Percentiles rank a stretch among this genome's conserved stretches.
These are phyloP conservation scores for Avahi laniger DNA, from an alignment of 2,797 vertebrate genomes.

Conservation along the genomic window DNA sequence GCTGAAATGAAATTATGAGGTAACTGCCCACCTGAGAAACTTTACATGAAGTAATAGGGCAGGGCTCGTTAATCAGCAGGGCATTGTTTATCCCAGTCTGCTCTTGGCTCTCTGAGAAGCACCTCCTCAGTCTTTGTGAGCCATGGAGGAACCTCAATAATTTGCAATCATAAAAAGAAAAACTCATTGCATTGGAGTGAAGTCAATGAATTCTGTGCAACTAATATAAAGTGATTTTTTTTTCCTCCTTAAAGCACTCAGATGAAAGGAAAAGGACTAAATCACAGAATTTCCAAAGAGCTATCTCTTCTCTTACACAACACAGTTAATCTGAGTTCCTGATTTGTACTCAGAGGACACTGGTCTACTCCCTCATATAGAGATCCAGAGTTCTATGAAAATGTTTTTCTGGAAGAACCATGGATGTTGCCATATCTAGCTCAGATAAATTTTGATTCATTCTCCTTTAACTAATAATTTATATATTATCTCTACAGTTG, in stretches of 20 bases:
- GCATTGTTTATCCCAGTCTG: neutral
- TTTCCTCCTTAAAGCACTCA: neutral
- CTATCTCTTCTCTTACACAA: neutral
- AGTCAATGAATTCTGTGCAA: conserved; percentile 18
- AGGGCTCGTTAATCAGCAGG: neutral
- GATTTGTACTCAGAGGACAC: neutral
- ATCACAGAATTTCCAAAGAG: neutral
- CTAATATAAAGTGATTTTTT: neutral
- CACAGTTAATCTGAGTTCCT: too few species aligned
- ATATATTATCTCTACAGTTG: neutral
- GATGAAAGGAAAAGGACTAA: neutral
- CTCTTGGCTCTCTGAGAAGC: neutral
- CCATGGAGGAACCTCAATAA: neutral
- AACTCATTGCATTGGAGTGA: neutral
- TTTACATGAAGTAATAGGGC: conserved; percentile 27
- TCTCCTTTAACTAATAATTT: neutral
- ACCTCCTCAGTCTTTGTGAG: neutral
- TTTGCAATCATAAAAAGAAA: conserved; percentile 37
- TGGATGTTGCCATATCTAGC: neutral
- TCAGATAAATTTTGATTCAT: neutral
- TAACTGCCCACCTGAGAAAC: conserved; percentile 55
- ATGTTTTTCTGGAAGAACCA: neutral
- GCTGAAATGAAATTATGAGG: conserved; percentile 52
- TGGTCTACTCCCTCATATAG: neutral
- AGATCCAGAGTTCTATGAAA: neutral